phyloP scores from a whole-genome alignment of 2,113 vertebrate species.

The Rhea pennata region DNA sequence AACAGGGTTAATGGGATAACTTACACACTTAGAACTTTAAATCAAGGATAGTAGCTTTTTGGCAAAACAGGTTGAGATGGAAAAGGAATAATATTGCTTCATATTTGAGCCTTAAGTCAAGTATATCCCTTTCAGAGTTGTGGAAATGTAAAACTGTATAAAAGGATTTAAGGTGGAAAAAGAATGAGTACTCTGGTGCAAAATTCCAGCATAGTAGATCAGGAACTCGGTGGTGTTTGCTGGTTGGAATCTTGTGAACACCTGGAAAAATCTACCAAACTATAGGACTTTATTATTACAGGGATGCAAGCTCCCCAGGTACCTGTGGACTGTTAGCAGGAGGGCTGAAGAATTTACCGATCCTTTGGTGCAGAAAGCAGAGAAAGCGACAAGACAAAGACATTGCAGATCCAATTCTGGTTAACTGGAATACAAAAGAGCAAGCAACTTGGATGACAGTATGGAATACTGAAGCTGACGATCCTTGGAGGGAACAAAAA shows the following conservation, averaged over 20 bases:
- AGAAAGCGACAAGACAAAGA: background rate
- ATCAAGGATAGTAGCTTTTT: background rate
- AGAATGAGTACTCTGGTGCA: background rate
- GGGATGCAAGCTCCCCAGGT: background rate
- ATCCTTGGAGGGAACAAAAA: background rate
- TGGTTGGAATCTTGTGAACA: background rate
- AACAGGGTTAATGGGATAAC: too few species aligned
- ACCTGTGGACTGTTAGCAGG: background rate
- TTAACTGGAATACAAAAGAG: background rate
- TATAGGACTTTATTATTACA: background rate
- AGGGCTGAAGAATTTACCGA: background rate
- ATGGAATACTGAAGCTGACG: rapidly evolving
- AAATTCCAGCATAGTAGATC: background rate
- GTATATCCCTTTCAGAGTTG: background rate
- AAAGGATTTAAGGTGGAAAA: background rate
- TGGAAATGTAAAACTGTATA: background rate
- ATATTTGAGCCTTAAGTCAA: too few species aligned
- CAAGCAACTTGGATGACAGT: rapidly evolving
- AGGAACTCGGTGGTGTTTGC: background rate
- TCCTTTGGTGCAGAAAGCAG: background rate
- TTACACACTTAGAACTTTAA: background rate
- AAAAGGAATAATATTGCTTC: background rate
- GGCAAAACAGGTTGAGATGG: background rate
- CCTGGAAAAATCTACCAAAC: background rate
- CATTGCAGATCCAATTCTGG: rapidly evolving